Percentiles rank a stretch among this genome's conserved stretches.
Evolutionary conservation across 2,888 invertebrate species (phyloP).

Genomic region (Enchytraeus crypticus): DNA sequence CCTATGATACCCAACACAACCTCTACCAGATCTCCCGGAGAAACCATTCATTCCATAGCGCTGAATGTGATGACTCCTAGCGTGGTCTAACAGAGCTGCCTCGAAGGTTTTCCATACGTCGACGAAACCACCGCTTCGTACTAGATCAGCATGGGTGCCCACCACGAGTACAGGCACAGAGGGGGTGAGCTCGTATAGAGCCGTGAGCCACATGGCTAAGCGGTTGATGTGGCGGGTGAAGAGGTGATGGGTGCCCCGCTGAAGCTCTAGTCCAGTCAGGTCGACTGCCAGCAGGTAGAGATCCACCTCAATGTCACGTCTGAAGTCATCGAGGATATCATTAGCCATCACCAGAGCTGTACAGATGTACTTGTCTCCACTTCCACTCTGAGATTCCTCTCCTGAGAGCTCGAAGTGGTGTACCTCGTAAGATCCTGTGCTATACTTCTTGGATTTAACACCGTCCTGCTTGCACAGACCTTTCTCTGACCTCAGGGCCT

Average conservation of each 20-base stretch:
- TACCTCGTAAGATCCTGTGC: neutral
- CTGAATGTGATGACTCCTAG: neutral
- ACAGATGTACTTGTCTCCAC: neutral
- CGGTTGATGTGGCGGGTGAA: slow-evolving; percentile 26
- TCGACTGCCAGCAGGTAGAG: slow-evolving; percentile 27
- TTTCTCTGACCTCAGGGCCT: slow-evolving; percentile 5
- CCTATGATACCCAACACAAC: neutral
- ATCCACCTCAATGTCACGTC: slow-evolving; percentile 23
- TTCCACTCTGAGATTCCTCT: too few species aligned
- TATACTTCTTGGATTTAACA: neutral
- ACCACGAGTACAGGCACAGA: slow-evolving; percentile 29
- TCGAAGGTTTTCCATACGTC: slow-evolving; percentile 28
- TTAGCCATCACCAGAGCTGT: neutral
- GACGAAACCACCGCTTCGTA: slow-evolving; percentile 25
- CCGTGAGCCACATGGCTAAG: slow-evolving; percentile 28
- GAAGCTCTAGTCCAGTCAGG: slow-evolving; percentile 27
- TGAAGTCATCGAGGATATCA: neutral
- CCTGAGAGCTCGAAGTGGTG: slow-evolving; percentile 3
- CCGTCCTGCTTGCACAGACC: neutral
- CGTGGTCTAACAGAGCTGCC: slow-evolving; percentile 9
- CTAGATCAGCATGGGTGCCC: slow-evolving; percentile 30
- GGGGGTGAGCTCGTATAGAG: slow-evolving; percentile 28
- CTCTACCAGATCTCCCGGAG: too few species aligned
- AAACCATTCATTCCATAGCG: too few species aligned
- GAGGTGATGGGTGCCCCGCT: slow-evolving; percentile 23